Percentiles rank a stretch among this genome's conserved stretches.
Conservation (phyloP, 1,140 invertebrate species). For the Sitophilus oryzae region DNA sequence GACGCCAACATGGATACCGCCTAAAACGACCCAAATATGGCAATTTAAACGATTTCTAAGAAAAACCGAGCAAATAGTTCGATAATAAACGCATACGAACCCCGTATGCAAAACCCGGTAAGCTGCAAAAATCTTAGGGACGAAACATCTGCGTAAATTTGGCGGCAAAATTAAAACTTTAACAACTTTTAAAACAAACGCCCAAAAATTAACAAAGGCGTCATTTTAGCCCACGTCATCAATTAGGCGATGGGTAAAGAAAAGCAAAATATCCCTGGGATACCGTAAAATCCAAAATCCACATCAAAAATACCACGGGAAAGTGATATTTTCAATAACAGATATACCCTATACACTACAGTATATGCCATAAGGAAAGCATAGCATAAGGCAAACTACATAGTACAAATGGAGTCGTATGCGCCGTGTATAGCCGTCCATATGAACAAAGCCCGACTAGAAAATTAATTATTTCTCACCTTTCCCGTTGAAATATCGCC, state of each 20-base stretch:
- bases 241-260: constrained; percentile 31
- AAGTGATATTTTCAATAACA: constrained; percentile 17
- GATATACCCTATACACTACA: constrained; percentile 24
- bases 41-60: too few relatives aligned
- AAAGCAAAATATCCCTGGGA: background rate
- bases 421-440: constrained; percentile 36
- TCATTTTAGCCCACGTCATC: constrained; percentile 37
- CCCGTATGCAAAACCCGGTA: background rate
- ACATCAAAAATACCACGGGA: constrained; percentile 22
- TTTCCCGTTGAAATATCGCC: constrained; percentile 9
- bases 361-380: constrained; percentile 33
- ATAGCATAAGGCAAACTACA: constrained; percentile 36
- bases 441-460: constrained; percentile 41
- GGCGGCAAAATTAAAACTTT: constrained; percentile 31
- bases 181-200: constrained; percentile 21
- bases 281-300: constrained; percentile 18
- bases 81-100: background rate
- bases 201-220: constrained; percentile 29
- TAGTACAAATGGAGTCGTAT: constrained; percentile 43
- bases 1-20: constrained; percentile 19
- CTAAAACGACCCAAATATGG: constrained; percentile 16
- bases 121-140: background rate
- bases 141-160: constrained; percentile 8
- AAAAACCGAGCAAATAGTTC: too few relatives aligned
- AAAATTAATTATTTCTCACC: constrained; percentile 27